phyloP scores from a whole-genome alignment of 2,888 invertebrate genomes.

The Ypsolopha sequella region DNA sequence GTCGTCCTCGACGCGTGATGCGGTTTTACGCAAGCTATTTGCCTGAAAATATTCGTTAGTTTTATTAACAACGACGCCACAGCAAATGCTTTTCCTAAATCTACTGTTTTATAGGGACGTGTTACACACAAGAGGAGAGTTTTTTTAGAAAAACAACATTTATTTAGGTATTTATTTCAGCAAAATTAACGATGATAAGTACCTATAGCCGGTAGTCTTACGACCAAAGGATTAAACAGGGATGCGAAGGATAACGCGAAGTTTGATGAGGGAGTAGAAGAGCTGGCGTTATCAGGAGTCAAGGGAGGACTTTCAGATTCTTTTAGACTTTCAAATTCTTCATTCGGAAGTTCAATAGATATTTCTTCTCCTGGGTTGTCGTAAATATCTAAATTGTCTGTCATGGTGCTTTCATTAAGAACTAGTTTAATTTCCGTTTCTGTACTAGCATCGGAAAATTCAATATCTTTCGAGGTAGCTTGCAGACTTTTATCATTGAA shows the following conservation, averaged over 20 bases:
- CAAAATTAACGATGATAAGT: conserved; percentile 25
- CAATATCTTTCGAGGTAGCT: conserved; percentile 18
- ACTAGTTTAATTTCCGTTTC: conserved; percentile 23
- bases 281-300: conserved; percentile 37
- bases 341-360: no score
- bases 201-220: conserved; percentile 64
- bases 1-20: conserved; percentile 95
- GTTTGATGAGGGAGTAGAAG: conserved; percentile 24
- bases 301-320: conserved; percentile 64
- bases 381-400: conserved; percentile 19
- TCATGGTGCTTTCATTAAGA: conserved; percentile 21
- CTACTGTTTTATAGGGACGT: conserved; percentile 3
- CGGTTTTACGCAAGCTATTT: conserved; percentile 89
- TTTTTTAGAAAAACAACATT: conserved; percentile 23
- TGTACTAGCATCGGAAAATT: conserved; percentile 29
- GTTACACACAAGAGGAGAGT: conserved; percentile 26
- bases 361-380: background rate
- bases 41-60: conserved; percentile 76
- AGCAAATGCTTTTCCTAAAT: background rate
- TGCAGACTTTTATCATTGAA: conserved; percentile 34
- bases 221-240: conserved; percentile 59
- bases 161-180: conserved; percentile 13
- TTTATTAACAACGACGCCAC: background rate
- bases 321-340: conserved; percentile 14
- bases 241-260: conserved; percentile 52